Evolutionary conservation across 1,140 invertebrate species (phyloP).

Genomic region (Berghia stephanieae): DNA sequence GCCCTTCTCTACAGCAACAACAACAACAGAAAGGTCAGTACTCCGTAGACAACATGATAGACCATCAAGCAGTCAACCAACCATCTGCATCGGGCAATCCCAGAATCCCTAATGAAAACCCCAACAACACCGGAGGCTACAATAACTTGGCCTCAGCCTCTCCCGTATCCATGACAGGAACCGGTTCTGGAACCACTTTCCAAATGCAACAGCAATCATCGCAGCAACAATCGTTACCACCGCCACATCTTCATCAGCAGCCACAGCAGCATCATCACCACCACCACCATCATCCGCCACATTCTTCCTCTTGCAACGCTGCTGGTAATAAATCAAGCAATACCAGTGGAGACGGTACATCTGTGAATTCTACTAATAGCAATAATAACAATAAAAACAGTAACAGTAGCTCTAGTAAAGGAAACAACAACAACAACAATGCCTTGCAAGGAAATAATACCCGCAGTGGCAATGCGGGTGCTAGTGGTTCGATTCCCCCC

Average conservation of each 20-base stretch:
- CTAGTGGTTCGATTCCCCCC: too few species aligned
- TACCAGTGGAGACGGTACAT: too few species aligned
- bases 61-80: constrained; percentile 16
- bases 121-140: constrained; percentile 57
- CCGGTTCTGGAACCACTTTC: constrained; percentile 14
- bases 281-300: too few species aligned
- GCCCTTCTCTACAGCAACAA: constrained; percentile 6
- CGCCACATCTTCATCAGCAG: too few species aligned
- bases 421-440: too few species aligned
- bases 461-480: too few species aligned
- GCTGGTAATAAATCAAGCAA: too few species aligned
- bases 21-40: constrained; percentile 34
- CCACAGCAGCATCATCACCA: constrained; percentile 40
- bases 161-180: constrained; percentile 22
- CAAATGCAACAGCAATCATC: constrained; percentile 19
- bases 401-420: too few species aligned
- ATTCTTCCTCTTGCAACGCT: background rate
- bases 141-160: constrained; percentile 51
- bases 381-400: too few species aligned
- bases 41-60: constrained; percentile 31
- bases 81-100: background rate
- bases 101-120: constrained; percentile 47
- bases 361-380: too few species aligned
- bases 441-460: too few species aligned
- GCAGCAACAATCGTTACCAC: constrained; percentile 22